These are phyloP conservation scores for Charina bottae DNA, from an alignment of 2,113 vertebrate genomes.

Conservation along the genomic window DNA sequence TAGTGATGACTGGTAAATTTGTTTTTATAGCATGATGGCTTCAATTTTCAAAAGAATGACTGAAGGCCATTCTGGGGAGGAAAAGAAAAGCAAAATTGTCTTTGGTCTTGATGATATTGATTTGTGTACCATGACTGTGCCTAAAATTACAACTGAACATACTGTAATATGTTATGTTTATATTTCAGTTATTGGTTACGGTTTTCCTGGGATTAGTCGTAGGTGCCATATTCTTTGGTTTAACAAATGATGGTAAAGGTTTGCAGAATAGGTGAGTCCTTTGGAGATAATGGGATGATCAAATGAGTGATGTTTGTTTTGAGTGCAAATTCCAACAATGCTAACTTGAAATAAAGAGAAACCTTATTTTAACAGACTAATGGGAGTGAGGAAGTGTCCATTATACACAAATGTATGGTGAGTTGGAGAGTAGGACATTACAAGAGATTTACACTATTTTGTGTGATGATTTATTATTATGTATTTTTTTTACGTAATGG, in stretches of 20 bases:
- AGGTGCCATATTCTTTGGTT: conserved; percentile 85
- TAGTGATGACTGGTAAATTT: background rate
- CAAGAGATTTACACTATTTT: background rate
- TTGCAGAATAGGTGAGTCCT: conserved; percentile 88
- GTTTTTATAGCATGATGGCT: background rate
- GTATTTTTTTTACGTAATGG: background rate
- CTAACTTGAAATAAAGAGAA: background rate
- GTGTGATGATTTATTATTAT: background rate
- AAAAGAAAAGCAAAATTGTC: background rate
- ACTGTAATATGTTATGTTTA: conserved; percentile 5
- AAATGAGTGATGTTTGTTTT: background rate
- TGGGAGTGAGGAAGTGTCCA: background rate
- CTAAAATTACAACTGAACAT: background rate
- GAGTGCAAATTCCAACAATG: background rate
- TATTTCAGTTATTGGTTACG: conserved; percentile 77
- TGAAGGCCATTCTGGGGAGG: background rate
- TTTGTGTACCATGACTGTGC: background rate
- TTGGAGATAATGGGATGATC: background rate
- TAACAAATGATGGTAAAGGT: conserved; percentile 72
- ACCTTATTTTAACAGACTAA: background rate
- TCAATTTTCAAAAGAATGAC: background rate
- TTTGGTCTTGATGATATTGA: too few species aligned
- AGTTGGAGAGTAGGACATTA: background rate
- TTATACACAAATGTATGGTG: background rate
- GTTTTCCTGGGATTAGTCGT: conserved; percentile 81